phyloP scores from a whole-genome alignment of 1,140 invertebrate genomes.

The Drosophila lacertosa region DNA sequence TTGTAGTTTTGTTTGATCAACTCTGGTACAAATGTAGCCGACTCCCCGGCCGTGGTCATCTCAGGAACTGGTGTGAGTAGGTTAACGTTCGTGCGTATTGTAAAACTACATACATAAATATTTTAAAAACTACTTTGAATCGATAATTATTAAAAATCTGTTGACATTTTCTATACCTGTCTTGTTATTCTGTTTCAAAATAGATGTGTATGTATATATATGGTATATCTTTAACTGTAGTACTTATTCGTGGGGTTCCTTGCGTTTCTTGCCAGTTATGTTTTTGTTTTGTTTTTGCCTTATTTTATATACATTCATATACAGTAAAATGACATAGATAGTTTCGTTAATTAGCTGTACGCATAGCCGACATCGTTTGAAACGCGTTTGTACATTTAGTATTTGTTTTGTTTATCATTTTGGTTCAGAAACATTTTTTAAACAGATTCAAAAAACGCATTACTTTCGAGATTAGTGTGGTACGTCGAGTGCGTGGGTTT shows the following conservation, averaged over 20 bases:
- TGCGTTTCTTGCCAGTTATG: conserved; percentile 13
- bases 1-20: conserved; percentile 33
- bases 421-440: conserved; percentile 78
- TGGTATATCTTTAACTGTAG: conserved; percentile 14
- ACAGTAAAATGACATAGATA: conserved; percentile 9
- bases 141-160: conserved; percentile 49
- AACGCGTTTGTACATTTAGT: conserved; percentile 35
- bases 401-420: conserved; percentile 31
- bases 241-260: conserved; percentile 33
- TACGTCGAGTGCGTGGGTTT: conserved; percentile 81
- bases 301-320: conserved; percentile 30
- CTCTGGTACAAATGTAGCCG: conserved; percentile 40
- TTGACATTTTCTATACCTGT: conserved; percentile 5
- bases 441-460: conserved; percentile 81
- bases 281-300: too few relatives aligned
- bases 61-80: conserved; percentile 69
- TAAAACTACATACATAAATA: conserved; percentile 17
- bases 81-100: conserved; percentile 52
- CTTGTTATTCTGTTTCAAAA: conserved; percentile 31
- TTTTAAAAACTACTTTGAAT: conserved; percentile 58
- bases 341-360: conserved; percentile 14
- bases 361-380: conserved; percentile 11
- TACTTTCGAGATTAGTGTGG: conserved; percentile 76
- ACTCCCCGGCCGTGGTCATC: conserved; percentile 35
- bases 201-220: conserved; percentile 30